Base-by-base conservation (phyloP, 2,797 vertebrate species). In the Syngnathus rostellatus region DNA sequence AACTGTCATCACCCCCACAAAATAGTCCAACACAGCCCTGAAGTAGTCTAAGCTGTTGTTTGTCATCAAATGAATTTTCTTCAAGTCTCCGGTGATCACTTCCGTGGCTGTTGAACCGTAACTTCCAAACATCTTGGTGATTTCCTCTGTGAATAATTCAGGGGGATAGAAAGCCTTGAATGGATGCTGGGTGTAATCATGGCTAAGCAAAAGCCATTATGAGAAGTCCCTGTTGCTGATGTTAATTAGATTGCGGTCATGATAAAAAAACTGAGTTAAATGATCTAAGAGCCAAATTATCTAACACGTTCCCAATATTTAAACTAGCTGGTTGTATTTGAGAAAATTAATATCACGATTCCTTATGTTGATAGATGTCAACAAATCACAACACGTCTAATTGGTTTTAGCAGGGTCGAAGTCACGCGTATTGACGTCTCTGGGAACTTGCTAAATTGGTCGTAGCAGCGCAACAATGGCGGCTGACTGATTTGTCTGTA, bases 191-290 rank as follows among this genome's bases (percentile, higher is more conserved):
- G 2, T 25, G 60, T 81, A 87, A 87, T 89, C 78, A 86, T 85
- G 86, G 86, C 86, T 85, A 84, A 81, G 80, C 74, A 71, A 10
- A 60, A 64, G 71, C 77, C 72, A 84, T 87, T 86, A 83, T 64
- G 69, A 75, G 65, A 61, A 25, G 70, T 70, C 74, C 78, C 79
- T 53, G 45, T 65, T 71, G 78, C 10, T 74, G 74, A 72, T 73
- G 76, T 78, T 84, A 77, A 87, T 83, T 81, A 73, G 63, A 81
- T 75, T 79, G 64, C 70, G 79, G 79, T 77, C 66, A 67, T 31
- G 55, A 72, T 87, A 86, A 86, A 89, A 50, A 19, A 12, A 9
- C 6, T 8, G 1, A 7, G 9, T 41, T 10, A 10, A 41, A 41
- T 41, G 0, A 8, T 41, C 6, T 41, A 9, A 41, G 9, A 8